Evolutionary conservation across 2,888 invertebrate species (phyloP).

Genomic region (Halocaridina rubra): DNA sequence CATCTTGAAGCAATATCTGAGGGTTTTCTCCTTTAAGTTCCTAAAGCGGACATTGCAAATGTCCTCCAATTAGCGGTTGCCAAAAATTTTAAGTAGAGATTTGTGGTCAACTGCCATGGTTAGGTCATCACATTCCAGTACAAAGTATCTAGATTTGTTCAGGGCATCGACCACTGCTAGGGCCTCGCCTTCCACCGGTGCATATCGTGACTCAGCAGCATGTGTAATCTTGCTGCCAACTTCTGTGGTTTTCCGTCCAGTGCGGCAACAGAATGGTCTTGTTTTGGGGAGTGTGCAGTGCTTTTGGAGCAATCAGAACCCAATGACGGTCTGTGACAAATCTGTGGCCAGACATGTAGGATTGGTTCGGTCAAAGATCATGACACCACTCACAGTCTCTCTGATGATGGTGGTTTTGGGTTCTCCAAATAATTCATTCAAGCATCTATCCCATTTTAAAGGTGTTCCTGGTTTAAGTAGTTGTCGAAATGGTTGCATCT

Average conservation of each 20-base stretch:
- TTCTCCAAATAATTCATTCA: neutral
- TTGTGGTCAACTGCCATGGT: constrained; percentile 13
- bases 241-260: neutral
- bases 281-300: constrained; percentile 9
- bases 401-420: constrained; percentile 10
- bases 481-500: neutral
- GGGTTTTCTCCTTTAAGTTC: neutral
- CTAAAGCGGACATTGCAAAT: neutral
- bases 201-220: constrained; percentile 33
- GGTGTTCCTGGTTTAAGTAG: neutral
- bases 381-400: constrained; percentile 1
- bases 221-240: constrained; percentile 5
- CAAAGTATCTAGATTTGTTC: neutral
- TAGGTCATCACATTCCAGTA: constrained; percentile 17
- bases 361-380: neutral
- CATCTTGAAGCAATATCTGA: neutral
- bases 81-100: neutral
- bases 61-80: neutral
- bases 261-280: neutral
- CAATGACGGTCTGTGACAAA: constrained; percentile 3
- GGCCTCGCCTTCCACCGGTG: constrained; percentile 27
- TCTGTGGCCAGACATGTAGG: constrained; percentile 44
- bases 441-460: neutral
- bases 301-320: constrained; percentile 27
- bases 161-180: constrained; percentile 21